These are phyloP conservation scores for Girardinus metallicus DNA, from an alignment of 2,797 vertebrate species.

Conservation along the genomic window DNA sequence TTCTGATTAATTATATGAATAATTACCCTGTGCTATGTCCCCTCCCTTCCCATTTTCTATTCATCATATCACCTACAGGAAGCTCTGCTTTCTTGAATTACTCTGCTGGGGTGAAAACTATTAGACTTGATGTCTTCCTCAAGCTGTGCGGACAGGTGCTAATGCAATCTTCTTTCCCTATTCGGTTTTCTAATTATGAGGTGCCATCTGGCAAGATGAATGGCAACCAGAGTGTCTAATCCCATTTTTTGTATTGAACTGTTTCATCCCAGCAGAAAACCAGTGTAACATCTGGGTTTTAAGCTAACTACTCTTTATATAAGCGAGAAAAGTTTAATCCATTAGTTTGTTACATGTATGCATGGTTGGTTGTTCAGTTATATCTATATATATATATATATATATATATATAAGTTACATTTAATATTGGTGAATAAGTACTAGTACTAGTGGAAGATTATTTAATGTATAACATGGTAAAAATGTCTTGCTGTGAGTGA, in stretches of 20 bases:
- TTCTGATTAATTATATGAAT: conserved; percentile 54
- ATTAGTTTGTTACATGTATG: neutral
- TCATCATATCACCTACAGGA: conserved; percentile 49
- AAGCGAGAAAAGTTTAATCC: neutral
- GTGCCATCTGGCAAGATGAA: conserved; percentile 74
- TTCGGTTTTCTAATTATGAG: conserved; percentile 76
- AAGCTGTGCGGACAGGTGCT: conserved; percentile 73
- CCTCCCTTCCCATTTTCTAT: conserved; percentile 34
- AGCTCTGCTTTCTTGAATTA: conserved; percentile 42
- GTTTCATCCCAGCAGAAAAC: conserved; percentile 18
- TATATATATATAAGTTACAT: too few relatives aligned
- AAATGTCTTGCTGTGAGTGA: too few relatives aligned
- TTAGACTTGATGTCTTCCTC: conserved; percentile 75
- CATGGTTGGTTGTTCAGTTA: too few relatives aligned
- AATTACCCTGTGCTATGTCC: conserved; percentile 38
- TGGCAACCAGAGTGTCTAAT: conserved; percentile 42
- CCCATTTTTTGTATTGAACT: conserved; percentile 34
- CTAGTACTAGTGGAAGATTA: too few relatives aligned
- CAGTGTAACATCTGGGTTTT: conserved; percentile 14
- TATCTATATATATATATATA: too few relatives aligned
- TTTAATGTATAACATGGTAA: too few relatives aligned
- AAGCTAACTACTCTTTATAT: conserved; percentile 13
- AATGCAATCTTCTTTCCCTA: conserved; percentile 70
- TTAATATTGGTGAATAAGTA: too few relatives aligned
- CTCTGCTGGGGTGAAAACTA: conserved; percentile 54